Conservation (phyloP, 2,113 vertebrate genomes). For the Chlorodrepanis virens region DNA sequence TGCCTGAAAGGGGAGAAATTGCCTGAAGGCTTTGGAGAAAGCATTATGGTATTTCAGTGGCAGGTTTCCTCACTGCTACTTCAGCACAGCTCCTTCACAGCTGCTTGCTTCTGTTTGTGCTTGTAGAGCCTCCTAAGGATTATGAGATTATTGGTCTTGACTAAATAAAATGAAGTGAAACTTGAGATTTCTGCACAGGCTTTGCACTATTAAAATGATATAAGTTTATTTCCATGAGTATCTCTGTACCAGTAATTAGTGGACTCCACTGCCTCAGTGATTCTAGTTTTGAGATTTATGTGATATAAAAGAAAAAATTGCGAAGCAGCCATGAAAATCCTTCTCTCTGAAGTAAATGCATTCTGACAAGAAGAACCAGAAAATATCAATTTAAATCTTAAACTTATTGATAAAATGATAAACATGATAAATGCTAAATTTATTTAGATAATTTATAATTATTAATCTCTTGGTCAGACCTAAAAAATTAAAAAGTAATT, state of each 20-base stretch:
- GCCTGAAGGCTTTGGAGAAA: background rate
- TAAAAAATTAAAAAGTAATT: background rate
- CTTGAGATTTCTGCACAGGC: background rate
- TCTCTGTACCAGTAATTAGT: background rate
- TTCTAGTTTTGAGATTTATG: background rate
- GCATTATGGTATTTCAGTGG: background rate
- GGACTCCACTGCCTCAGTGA: background rate
- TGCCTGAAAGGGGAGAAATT: conserved; percentile 13
- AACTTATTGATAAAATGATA: background rate
- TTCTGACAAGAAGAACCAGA: background rate
- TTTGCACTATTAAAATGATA: background rate
- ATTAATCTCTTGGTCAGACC: background rate
- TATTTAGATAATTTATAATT: background rate
- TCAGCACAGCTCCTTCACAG: background rate
- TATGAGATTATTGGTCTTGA: background rate
- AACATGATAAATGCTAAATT: background rate
- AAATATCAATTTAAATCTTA: background rate
- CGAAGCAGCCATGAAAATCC: background rate
- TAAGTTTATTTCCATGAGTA: background rate
- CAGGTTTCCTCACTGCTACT: background rate
- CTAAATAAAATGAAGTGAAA: background rate
- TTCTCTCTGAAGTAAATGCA: background rate
- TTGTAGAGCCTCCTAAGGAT: background rate
- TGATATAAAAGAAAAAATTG: background rate
- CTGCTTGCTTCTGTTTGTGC: conserved; percentile 1